These are phyloP conservation scores for Aquatica leii DNA, from an alignment of 2,888 invertebrate genomes.

Conservation along the genomic window DNA sequence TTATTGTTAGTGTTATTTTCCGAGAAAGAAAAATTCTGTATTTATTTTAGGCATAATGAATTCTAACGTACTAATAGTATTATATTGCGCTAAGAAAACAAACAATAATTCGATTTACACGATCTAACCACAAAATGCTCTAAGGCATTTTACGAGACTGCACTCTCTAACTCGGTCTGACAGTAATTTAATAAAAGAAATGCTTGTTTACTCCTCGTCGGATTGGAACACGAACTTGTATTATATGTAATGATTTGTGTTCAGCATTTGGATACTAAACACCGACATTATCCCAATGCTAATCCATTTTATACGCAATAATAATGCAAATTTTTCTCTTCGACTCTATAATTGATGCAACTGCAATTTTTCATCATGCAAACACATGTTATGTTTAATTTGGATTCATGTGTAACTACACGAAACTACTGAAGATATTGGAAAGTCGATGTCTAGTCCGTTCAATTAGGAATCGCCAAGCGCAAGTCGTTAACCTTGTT, in stretches of 20 bases:
- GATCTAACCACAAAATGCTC: constrained; percentile 36
- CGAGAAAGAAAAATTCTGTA: constrained; percentile 9
- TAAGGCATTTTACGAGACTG: constrained; percentile 36
- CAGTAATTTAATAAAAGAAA: constrained; percentile 46
- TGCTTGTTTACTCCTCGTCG: constrained; percentile 44
- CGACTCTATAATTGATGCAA: constrained; percentile 45
- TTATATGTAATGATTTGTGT: constrained; percentile 40
- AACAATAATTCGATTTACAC: constrained; percentile 37
- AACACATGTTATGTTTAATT: constrained; percentile 23
- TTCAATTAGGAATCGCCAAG: too few relatives aligned
- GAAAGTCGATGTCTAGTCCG: too few relatives aligned
- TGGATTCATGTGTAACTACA: not conserved
- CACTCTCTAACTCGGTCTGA: constrained; percentile 37
- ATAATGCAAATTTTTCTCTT: constrained; percentile 43
- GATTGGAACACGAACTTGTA: constrained; percentile 42
- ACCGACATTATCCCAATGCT: constrained; percentile 41
- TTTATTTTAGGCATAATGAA: constrained; percentile 31
- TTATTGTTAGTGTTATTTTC: not conserved
- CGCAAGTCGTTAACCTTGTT: too few relatives aligned
- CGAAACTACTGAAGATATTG: too few relatives aligned
- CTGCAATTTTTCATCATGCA: constrained; percentile 28
- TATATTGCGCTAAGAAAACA: constrained; percentile 36
- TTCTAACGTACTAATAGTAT: constrained; percentile 32
- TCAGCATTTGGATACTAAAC: constrained; percentile 42
- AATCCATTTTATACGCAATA: constrained; percentile 42